Conservation (phyloP, 2,888 invertebrate species). For the Periphyllus acericola region DNA sequence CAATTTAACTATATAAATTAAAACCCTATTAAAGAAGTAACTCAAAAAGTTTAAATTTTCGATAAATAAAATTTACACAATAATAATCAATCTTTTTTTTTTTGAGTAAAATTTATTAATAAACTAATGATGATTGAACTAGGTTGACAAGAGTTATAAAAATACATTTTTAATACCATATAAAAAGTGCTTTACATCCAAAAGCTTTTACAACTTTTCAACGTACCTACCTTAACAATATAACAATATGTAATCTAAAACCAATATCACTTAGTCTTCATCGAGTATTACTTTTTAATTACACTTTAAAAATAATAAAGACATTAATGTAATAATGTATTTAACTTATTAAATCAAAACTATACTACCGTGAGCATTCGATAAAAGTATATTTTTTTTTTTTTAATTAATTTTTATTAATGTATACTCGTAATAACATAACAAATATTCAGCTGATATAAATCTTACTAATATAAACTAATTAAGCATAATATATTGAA, state of each 20-base stretch:
- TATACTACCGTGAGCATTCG: no score
- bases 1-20: no score
- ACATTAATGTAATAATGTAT: no score
- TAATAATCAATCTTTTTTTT: neutral
- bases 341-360: neutral
- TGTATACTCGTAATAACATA: no score
- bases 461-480: no score
- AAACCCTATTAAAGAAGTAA: no score
- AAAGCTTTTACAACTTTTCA: slow-evolving; percentile 1
- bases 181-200: neutral
- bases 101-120: neutral
- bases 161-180: neutral
- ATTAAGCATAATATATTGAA: no score
- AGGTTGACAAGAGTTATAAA: neutral
- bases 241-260: neutral
- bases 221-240: neutral
- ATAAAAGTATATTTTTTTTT: no score
- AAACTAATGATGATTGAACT: neutral
- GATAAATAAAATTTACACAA: neutral
- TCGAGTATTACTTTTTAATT: neutral
- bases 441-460: no score
- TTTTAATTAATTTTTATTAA: no score
- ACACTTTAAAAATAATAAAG: neutral
- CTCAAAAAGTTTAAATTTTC: no score
- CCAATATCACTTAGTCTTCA: neutral